phyloP scores from a whole-genome alignment of 2,888 invertebrate species.

The Ephialtes manifestator region DNA sequence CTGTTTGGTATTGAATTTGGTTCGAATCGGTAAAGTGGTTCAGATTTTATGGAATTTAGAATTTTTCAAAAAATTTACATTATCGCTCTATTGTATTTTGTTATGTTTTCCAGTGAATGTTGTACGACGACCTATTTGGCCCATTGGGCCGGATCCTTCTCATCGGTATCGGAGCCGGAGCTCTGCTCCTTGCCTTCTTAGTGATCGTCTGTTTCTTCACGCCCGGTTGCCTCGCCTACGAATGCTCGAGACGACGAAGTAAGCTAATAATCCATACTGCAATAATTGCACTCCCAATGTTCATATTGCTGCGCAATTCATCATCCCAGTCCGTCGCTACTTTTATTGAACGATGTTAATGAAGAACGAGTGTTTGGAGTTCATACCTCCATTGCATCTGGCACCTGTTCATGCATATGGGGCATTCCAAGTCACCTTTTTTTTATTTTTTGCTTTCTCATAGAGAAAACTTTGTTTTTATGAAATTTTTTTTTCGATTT shows the following conservation, averaged over 20 bases:
- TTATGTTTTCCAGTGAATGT: conserved; percentile 82
- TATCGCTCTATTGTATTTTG: no score
- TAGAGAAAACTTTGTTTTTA: no score
- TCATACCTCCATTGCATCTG: conserved; percentile 32
- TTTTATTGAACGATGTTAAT: conserved; percentile 55
- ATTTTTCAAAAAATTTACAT: no score
- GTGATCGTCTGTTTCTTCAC: conserved; percentile 84
- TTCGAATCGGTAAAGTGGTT: no score
- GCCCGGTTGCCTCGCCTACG: conserved; percentile 85
- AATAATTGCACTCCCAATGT: conserved; percentile 34
- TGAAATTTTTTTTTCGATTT: no score
- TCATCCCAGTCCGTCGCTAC: not conserved
- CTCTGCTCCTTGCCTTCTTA: conserved; percentile 79
- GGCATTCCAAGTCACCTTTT: no score
- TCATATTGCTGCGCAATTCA: not conserved
- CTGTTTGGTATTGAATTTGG: no score
- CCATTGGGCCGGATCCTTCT: conserved; percentile 83
- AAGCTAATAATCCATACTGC: conserved; percentile 70
- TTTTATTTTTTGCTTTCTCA: no score
- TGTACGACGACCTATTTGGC: conserved; percentile 81
- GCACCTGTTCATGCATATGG: conserved; percentile 15
- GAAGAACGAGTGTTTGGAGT: conserved; percentile 38
- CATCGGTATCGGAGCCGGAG: conserved; percentile 79
- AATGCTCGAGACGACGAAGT: conserved; percentile 82
- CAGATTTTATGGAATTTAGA: no score